Conservation (phyloP, 2,888 invertebrate species). For the Caenorhabditis macrosperma region DNA sequence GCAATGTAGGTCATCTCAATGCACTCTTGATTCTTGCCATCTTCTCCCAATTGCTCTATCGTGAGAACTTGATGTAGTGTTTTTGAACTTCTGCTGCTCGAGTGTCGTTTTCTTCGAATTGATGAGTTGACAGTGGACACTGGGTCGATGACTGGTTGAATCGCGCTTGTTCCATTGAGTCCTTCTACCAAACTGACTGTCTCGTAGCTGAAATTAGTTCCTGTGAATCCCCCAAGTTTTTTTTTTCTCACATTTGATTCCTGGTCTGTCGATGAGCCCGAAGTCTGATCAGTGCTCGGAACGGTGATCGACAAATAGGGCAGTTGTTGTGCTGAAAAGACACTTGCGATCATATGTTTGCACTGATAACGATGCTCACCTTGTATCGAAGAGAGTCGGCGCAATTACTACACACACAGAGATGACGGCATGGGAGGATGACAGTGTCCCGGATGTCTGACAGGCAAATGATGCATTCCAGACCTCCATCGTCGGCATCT, state of each 20-base stretch:
- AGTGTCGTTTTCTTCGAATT: conserved; percentile 33
- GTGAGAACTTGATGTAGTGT: conserved; percentile 53
- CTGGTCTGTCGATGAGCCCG: conserved; percentile 84
- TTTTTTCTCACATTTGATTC: conserved; percentile 51
- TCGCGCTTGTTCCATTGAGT: conserved; percentile 22
- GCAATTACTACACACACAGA: conserved; percentile 96
- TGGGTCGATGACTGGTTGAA: conserved; percentile 20
- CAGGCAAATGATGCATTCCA: conserved; percentile 99
- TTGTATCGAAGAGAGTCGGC: conserved; percentile 96
- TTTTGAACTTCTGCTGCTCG: conserved; percentile 29
- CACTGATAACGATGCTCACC: conserved; percentile 58
- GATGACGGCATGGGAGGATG: conserved; percentile 95
- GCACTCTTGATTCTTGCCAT: conserved; percentile 21
- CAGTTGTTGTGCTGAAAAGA: conserved; percentile 90
- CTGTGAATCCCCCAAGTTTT: background rate
- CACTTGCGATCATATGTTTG: background rate
- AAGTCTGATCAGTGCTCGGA: conserved; percentile 95
- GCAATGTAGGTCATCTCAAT: conserved; percentile 58
- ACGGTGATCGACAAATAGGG: conserved; percentile 98
- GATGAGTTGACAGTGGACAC: conserved; percentile 39
- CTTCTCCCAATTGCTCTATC: conserved; percentile 48
- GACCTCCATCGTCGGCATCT: conserved; percentile 88
- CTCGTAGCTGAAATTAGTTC: conserved; percentile 68
- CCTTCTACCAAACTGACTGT: conserved; percentile 77
- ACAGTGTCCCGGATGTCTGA: conserved; percentile 94